Evolutionary conservation across 2,888 invertebrate species (phyloP).

Genomic region (Drosophila pseudotalamancana): DNA sequence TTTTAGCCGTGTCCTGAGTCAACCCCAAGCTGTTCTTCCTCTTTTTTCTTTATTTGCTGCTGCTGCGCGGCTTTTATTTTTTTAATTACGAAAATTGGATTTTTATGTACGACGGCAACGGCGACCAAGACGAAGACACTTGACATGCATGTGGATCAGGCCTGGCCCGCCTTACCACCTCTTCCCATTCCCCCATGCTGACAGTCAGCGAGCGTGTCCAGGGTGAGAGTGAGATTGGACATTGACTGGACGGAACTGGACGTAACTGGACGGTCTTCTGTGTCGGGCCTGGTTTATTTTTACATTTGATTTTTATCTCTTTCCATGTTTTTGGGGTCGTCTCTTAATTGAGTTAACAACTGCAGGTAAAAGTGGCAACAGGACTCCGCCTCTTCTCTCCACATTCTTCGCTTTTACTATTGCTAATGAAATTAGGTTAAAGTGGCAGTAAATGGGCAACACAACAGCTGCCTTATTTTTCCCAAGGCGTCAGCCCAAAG

Average conservation of each 20-base stretch:
- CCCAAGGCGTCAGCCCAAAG: slow-evolving; percentile 19
- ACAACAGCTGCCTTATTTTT: slow-evolving; percentile 48
- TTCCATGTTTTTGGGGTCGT: slow-evolving; percentile 44
- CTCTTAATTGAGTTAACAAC: slow-evolving; percentile 69
- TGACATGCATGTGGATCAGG: slow-evolving; percentile 70
- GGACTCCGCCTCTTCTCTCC: not conserved
- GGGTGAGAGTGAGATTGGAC: slow-evolving; percentile 21
- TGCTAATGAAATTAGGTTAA: slow-evolving; percentile 77
- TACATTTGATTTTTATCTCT: slow-evolving; percentile 59
- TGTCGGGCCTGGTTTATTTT: slow-evolving; percentile 31
- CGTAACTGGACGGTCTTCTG: slow-evolving; percentile 13
- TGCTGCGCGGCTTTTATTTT: slow-evolving; percentile 58
- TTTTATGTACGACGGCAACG: slow-evolving; percentile 63
- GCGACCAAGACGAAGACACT: slow-evolving; percentile 60
- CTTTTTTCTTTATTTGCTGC: too few species aligned
- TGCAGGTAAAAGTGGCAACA: slow-evolving; percentile 55
- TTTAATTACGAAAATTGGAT: slow-evolving; percentile 80
- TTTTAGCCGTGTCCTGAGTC: slow-evolving; percentile 44
- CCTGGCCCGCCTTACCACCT: slow-evolving; percentile 20
- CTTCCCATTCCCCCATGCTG: slow-evolving; percentile 1
- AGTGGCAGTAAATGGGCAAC: slow-evolving; percentile 70
- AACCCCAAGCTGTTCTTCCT: slow-evolving; percentile 38
- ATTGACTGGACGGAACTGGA: slow-evolving; percentile 20
- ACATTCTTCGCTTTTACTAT: not conserved
- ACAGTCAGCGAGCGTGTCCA: slow-evolving; percentile 31